phyloP scores from a whole-genome alignment of 1,140 invertebrate genomes.

The Polyergus mexicanus region DNA sequence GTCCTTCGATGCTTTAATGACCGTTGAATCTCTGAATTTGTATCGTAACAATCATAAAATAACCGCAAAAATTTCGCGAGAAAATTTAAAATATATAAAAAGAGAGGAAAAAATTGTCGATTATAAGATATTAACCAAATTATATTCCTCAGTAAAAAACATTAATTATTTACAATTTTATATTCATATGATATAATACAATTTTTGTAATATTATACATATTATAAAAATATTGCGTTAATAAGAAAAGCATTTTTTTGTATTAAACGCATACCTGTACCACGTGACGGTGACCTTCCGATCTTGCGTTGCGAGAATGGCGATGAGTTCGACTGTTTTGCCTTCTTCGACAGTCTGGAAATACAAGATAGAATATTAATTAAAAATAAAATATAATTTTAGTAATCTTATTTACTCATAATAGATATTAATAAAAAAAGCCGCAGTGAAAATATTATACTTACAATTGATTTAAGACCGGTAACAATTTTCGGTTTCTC shows the following conservation, averaged over 20 bases:
- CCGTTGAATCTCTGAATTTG: constrained; percentile 88
- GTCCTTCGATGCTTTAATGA: constrained; percentile 90
- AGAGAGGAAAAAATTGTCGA: neutral
- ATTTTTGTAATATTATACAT: constrained; percentile 14
- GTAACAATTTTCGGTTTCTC: constrained; percentile 90
- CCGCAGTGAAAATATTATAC: constrained; percentile 82
- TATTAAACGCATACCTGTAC: constrained; percentile 89
- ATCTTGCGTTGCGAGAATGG: constrained; percentile 90
- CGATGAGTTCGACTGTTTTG: constrained; percentile 92
- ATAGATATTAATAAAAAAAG: neutral
- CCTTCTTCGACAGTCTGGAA: constrained; percentile 91
- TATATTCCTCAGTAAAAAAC: neutral
- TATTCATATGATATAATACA: neutral
- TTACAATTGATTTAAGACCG: constrained; percentile 91
- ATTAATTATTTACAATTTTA: neutral
- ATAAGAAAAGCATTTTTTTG: neutral
- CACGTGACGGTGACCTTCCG: constrained; percentile 94
- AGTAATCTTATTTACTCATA: neutral
- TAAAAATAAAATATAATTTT: constrained; percentile 32
- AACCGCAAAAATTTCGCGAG: neutral
- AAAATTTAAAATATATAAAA: neutral
- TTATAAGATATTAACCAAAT: constrained; percentile 29
- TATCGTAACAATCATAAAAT: neutral
- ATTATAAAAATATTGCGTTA: neutral
- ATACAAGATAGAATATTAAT: constrained; percentile 68